These are phyloP conservation scores for Megalopta genalis DNA, from an alignment of 1,140 invertebrate genomes.

Conservation along the genomic window DNA sequence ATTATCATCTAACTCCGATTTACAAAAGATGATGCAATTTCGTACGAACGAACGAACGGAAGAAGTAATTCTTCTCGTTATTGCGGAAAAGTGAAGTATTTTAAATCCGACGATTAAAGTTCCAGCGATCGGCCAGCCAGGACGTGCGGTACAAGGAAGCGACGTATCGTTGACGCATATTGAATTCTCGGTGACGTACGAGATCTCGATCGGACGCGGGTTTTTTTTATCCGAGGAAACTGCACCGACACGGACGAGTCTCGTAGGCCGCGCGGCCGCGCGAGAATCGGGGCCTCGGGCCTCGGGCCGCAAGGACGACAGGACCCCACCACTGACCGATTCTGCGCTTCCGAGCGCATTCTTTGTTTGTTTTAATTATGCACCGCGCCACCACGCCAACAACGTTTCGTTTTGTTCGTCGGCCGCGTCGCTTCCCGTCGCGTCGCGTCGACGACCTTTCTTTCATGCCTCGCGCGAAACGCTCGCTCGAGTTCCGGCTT, in stretches of 20 bases:
- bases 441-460: constrained; percentile 14
- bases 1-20: too few relatives aligned
- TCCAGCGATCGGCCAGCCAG: too few relatives aligned
- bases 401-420: constrained; percentile 22
- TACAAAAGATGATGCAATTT: too few relatives aligned
- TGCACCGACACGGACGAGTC: background rate
- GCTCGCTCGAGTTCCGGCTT: background rate
- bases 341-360: constrained; percentile 59
- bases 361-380: constrained; percentile 78
- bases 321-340: constrained; percentile 35
- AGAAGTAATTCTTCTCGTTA: too few relatives aligned
- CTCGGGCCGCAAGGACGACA: constrained; percentile 69
- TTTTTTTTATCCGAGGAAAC: constrained; percentile 9
- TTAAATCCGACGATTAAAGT: too few relatives aligned
- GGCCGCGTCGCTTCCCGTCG: too few relatives aligned
- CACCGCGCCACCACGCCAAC: constrained; percentile 5
- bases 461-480: constrained; percentile 14
- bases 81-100: too few relatives aligned
- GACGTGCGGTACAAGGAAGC: too few relatives aligned
- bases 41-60: too few relatives aligned
- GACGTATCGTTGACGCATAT: too few relatives aligned
- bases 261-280: background rate
- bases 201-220: too few relatives aligned
- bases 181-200: too few relatives aligned
- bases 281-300: constrained; percentile 34